A percentile compares a stretch with the other conserved stretches of the same genome.
Conservation (phyloP, 1,140 invertebrate genomes). For the Caerostris darwini region DNA sequence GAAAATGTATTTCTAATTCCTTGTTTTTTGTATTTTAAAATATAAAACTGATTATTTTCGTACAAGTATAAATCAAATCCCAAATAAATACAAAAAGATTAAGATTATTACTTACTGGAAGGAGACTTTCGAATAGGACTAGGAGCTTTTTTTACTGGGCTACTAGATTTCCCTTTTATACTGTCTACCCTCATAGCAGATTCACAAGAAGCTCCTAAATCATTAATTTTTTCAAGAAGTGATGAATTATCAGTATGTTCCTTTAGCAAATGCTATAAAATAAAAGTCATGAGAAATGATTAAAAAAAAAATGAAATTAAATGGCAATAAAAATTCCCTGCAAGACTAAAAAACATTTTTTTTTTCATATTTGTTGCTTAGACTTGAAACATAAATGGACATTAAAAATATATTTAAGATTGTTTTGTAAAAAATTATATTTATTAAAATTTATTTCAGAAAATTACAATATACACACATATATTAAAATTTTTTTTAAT, state of each 20-base stretch:
- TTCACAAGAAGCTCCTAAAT: slow-evolving; percentile 92
- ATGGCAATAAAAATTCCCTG: background rate
- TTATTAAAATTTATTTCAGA: too few relatives aligned
- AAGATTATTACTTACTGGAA: slow-evolving; percentile 49
- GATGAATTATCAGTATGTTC: slow-evolving; percentile 93
- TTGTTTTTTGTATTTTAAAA: too few relatives aligned
- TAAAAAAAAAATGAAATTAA: background rate
- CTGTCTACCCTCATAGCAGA: slow-evolving; percentile 87
- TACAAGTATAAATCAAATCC: too few relatives aligned
- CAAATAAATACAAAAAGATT: too few relatives aligned
- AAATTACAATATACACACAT: too few relatives aligned
- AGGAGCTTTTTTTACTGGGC: slow-evolving; percentile 66
- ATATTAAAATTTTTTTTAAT: too few relatives aligned
- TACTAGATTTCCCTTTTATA: slow-evolving; percentile 84
- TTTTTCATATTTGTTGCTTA: background rate
- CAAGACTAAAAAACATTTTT: background rate
- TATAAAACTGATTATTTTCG: too few relatives aligned
- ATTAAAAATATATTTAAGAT: too few relatives aligned
- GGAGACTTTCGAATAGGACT: slow-evolving; percentile 74
- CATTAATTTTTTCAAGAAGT: slow-evolving; percentile 95
- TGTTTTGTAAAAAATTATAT: too few relatives aligned
- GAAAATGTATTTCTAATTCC: background rate
- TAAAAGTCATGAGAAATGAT: background rate
- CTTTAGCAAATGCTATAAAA: slow-evolving; percentile 88
- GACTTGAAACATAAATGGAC: background rate